These are phyloP conservation scores for Hirtodrosophila histrioides DNA, from an alignment of 2,888 invertebrate genomes.

Conservation along the genomic window DNA sequence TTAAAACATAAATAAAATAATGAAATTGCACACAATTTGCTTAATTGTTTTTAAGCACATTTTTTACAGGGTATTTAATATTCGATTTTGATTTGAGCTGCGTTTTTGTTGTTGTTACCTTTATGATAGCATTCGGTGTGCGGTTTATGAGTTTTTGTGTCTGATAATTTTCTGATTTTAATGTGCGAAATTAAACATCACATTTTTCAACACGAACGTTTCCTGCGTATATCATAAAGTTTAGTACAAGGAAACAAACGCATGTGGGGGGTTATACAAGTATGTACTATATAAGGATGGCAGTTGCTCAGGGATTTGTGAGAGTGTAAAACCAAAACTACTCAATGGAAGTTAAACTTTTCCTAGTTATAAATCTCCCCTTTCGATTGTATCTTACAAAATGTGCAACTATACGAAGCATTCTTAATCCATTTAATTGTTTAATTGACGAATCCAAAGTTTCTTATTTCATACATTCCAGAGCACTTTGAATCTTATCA, in stretches of 20 bases:
- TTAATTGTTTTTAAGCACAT: too few species aligned
- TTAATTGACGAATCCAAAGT: too few species aligned
- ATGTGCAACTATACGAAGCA: too few species aligned
- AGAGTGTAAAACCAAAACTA: too few species aligned
- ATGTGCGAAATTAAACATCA: constrained; percentile 84
- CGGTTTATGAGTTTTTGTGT: constrained; percentile 81
- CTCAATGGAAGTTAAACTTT: too few species aligned
- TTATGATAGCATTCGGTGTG: constrained; percentile 71
- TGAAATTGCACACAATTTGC: too few species aligned
- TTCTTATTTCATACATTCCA: too few species aligned
- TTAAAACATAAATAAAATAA: too few species aligned
- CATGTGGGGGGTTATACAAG: neutral
- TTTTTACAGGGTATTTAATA: constrained; percentile 15
- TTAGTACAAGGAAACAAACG: constrained; percentile 34
- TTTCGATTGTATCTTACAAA: too few species aligned
- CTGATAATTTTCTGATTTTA: constrained; percentile 83
- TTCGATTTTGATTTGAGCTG: neutral
- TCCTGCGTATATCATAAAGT: constrained; percentile 54
- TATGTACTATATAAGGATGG: neutral
- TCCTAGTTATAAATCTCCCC: too few species aligned
- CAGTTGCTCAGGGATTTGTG: neutral
- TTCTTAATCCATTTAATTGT: too few species aligned
- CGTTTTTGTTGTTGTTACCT: constrained; percentile 17
- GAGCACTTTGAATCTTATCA: neutral
- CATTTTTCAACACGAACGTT: constrained; percentile 83